phyloP scores from a whole-genome alignment of 2,113 vertebrate species.

The Proteles cristata region DNA sequence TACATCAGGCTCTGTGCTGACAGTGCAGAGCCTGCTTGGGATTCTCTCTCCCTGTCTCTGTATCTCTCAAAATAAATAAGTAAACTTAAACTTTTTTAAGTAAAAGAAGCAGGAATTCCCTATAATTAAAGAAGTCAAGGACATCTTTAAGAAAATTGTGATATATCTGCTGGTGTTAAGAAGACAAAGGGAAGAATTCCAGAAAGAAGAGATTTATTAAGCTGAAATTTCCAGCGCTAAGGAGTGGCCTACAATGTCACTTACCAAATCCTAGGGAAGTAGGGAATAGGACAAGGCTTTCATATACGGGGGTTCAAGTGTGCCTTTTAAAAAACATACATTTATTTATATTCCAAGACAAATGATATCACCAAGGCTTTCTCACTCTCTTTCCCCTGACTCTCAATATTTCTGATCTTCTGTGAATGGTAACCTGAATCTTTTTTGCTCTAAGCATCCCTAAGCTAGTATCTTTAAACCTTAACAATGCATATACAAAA shows the following conservation, averaged over 20 bases:
- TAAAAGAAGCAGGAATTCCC: background rate
- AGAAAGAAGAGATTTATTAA: slow-evolving; percentile 15
- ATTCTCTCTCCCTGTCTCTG: too few species aligned
- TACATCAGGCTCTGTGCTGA: too few species aligned
- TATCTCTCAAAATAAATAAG: too few species aligned
- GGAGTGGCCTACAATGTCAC: background rate
- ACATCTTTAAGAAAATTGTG: background rate
- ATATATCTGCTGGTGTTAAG: background rate
- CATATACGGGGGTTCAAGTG: background rate
- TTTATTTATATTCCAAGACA: background rate
- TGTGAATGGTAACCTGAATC: background rate
- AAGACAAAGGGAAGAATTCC: background rate
- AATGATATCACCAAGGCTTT: background rate
- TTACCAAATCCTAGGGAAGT: background rate
- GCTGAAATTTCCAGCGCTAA: background rate
- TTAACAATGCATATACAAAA: background rate
- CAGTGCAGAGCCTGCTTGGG: too few species aligned
- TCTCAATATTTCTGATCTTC: background rate
- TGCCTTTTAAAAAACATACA: background rate
- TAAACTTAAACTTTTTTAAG: too few species aligned
- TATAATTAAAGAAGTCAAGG: background rate
- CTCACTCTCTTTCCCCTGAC: background rate
- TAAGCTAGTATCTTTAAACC: background rate
- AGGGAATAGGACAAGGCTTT: background rate
- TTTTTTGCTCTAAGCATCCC: background rate